Evolutionary conservation across 2,797 vertebrate genomes (phyloP).

Genomic region (Mionectes olivaceus): DNA sequence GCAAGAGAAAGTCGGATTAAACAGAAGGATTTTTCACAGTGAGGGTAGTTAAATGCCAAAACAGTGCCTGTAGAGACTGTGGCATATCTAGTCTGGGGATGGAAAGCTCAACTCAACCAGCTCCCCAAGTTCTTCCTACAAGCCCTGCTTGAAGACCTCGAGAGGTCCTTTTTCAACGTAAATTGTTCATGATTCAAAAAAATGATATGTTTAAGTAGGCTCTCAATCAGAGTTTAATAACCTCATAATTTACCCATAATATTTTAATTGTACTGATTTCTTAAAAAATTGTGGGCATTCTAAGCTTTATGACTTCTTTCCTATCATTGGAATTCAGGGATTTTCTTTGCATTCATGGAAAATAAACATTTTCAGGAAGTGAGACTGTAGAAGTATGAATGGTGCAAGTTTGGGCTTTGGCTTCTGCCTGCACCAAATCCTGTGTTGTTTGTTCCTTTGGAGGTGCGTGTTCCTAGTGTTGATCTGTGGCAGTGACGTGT

Average conservation of each 20-base stretch:
- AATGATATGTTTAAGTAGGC: accelerated
- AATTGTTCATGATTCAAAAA: neutral
- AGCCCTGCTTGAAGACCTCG: neutral
- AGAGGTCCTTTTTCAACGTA: neutral
- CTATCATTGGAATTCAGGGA: neutral
- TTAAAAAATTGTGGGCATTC: neutral
- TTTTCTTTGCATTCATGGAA: neutral
- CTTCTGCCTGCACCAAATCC: neutral
- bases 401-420: neutral
- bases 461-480: accelerated
- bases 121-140: neutral
- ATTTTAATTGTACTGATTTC: neutral
- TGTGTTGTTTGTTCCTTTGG: neutral
- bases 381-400: neutral
- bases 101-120: neutral
- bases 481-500: neutral
- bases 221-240: neutral
- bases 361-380: neutral
- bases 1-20: neutral
- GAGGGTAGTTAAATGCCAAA: neutral
- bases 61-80: neutral
- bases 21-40: neutral
- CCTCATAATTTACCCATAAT: neutral
- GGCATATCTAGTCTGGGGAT: neutral
- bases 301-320: neutral